Conservation (phyloP, 2,888 invertebrate genomes). For the Hirtodrosophila cameraria region DNA sequence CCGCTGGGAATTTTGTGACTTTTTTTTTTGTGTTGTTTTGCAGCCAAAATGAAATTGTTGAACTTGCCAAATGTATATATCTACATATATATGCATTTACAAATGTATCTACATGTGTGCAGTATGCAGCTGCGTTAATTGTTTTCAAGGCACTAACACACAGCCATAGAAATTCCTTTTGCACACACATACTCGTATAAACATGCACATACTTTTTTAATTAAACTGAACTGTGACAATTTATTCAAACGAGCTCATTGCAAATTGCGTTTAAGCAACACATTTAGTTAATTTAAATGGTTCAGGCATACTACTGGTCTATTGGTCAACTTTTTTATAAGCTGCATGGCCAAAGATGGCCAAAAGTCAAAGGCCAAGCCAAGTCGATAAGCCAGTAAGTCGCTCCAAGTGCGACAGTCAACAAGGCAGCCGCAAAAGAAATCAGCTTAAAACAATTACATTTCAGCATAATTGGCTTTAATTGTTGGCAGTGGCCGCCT, state of each 20-base stretch:
- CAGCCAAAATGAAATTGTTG: conserved; percentile 70
- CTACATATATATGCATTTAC: conserved; percentile 2
- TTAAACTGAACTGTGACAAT: conserved; percentile 73
- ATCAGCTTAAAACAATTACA: conserved; percentile 81
- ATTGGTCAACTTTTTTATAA: conserved; percentile 2
- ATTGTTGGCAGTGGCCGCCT: conserved; percentile 70
- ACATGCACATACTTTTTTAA: conserved; percentile 67
- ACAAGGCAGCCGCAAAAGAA: conserved; percentile 45
- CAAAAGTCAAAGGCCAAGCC: conserved; percentile 27
- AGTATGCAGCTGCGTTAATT: conserved; percentile 68
- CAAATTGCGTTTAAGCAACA: conserved; percentile 55
- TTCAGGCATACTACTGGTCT: no score
- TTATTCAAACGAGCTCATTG: conserved; percentile 69
- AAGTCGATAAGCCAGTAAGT: no score
- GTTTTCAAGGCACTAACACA: conserved; percentile 59
- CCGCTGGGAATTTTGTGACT: conserved; percentile 51
- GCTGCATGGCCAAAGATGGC: conserved; percentile 6
- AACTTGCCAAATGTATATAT: conserved; percentile 25
- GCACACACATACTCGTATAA: neutral
- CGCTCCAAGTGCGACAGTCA: conserved; percentile 16
- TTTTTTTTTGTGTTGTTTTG: conserved; percentile 26
- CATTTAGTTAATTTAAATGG: conserved; percentile 57
- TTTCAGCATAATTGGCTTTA: conserved; percentile 82
- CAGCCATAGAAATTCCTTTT: conserved; percentile 21
- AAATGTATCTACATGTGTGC: conserved; percentile 3